phyloP scores from a whole-genome alignment of 2,888 invertebrate genomes.

The Nomada ferruginata region DNA sequence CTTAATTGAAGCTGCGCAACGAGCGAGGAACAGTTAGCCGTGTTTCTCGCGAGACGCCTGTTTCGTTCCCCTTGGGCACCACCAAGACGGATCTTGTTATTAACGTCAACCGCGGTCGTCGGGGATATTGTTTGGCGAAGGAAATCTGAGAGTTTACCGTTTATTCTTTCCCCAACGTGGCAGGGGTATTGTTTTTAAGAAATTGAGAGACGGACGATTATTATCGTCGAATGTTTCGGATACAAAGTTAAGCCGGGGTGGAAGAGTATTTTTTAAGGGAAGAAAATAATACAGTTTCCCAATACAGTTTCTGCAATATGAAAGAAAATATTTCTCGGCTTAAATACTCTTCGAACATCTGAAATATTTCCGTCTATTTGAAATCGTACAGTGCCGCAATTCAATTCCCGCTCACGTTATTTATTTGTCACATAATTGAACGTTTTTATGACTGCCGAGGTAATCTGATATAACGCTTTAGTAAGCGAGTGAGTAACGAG shows the following conservation, averaged over 20 bases:
- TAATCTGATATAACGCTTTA: neutral
- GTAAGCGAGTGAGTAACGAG: neutral
- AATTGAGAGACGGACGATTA: neutral
- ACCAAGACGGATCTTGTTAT: slow-evolving; percentile 48
- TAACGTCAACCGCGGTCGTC: slow-evolving; percentile 51
- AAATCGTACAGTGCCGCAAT: too few species aligned
- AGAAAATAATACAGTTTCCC: too few species aligned
- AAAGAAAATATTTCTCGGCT: too few species aligned
- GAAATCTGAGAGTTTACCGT: slow-evolving; percentile 13
- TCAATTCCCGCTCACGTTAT: too few species aligned
- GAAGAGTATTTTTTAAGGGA: too few species aligned
- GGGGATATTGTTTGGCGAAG: slow-evolving; percentile 17
- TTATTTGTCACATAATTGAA: too few species aligned
- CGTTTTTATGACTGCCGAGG: neutral
- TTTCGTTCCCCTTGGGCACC: slow-evolving; percentile 24
- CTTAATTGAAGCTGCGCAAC: slow-evolving; percentile 77
- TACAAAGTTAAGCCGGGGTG: neutral
- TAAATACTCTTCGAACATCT: too few species aligned
- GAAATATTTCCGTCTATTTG: too few species aligned
- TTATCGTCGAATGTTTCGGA: neutral
- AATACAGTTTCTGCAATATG: too few species aligned
- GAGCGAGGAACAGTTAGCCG: slow-evolving; percentile 70
- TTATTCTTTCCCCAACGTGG: neutral
- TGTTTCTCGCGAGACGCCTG: slow-evolving; percentile 64
- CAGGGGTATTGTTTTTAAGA: neutral